Conservation (phyloP, 2,888 invertebrate species). For the Tholera decimalis region DNA sequence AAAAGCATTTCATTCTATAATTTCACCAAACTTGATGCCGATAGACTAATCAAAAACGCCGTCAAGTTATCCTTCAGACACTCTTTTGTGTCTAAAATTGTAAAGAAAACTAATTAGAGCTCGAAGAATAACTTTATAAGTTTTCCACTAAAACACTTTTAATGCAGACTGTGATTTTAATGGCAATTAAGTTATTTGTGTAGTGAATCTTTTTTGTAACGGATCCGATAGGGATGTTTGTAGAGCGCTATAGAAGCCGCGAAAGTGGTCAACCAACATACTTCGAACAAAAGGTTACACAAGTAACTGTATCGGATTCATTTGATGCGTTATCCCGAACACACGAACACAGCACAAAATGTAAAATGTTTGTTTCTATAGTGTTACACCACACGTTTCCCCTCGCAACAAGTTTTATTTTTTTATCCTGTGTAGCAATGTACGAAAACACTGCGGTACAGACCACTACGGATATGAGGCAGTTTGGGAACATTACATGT, state of each 20-base stretch:
- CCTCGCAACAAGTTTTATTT: constrained; percentile 35
- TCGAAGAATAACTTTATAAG: constrained; percentile 37
- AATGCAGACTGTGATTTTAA: constrained; percentile 28
- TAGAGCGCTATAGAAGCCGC: constrained; percentile 41
- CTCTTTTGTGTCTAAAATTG: constrained; percentile 54
- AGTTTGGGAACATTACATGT: constrained; percentile 14
- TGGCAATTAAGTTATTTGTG: constrained; percentile 40
- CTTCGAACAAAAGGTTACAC: constrained; percentile 57
- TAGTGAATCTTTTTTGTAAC: constrained; percentile 41
- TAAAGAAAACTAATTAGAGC: constrained; percentile 59
- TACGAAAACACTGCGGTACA: constrained; percentile 8
- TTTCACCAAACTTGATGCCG: constrained; percentile 45
- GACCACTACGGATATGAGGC: constrained; percentile 8
- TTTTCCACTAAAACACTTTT: constrained; percentile 29
- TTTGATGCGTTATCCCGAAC: constrained; percentile 42
- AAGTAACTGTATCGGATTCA: constrained; percentile 35
- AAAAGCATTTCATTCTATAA: constrained; percentile 41
- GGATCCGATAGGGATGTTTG: constrained; percentile 50
- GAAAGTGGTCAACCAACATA: constrained; percentile 60
- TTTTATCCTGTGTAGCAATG: constrained; percentile 20
- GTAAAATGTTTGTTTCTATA: constrained; percentile 51
- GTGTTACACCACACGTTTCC: constrained; percentile 25
- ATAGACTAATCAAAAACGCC: constrained; percentile 47
- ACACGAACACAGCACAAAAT: constrained; percentile 52
- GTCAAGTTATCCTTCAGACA: constrained; percentile 39